Base-by-base conservation (phyloP, 2,888 invertebrate species). In the Nomada goodeniana region DNA sequence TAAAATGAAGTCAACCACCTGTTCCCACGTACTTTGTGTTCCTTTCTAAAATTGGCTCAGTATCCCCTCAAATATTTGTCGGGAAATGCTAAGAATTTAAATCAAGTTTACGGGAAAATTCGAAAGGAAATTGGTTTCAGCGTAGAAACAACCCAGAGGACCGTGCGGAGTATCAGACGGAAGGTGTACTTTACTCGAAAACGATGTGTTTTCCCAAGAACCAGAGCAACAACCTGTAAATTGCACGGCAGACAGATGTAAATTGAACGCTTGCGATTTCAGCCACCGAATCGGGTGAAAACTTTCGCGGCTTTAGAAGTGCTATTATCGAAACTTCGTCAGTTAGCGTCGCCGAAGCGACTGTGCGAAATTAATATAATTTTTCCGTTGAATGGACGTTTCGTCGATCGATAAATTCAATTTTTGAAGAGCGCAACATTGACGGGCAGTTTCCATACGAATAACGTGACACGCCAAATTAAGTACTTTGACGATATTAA, bases 391-490 rank as follows among this genome's bases (percentile, higher is more conserved):
- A 4, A 23, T 29, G 53, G 60, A 60, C 60, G 52, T 65, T 73
- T 29, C 20, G 55, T 11, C 52, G 23, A 7, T 18, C 44, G 44
- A 73, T 77, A 77, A 77, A 76, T 71, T 70, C 70, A 73, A 73
- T 73, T 36, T 44, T 15, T 18, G 13, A 44, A 4, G 20, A 52
- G 52, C 2, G 23, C 29, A 5, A 42, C 59, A 42, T 26, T 64
- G 26, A 57, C 0, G 36, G 36, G 29, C 29, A 36, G 5, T 36
- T 36, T 36, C 36, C 36, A 36, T 36, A 36, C 36, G 36, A 36
- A 36, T 36, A 36, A 36, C 36, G 36, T 36, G 36, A 7, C 36
- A 36, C 7, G 36, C 36, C 36, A n/a, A 42, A 55, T 26, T 50
- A 50, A 50, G 5, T 50, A 50, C 15, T 36, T 36, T 36, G 36